These are phyloP conservation scores for Blennius ocellaris DNA, from an alignment of 2,113 vertebrate genomes.

Conservation along the genomic window DNA sequence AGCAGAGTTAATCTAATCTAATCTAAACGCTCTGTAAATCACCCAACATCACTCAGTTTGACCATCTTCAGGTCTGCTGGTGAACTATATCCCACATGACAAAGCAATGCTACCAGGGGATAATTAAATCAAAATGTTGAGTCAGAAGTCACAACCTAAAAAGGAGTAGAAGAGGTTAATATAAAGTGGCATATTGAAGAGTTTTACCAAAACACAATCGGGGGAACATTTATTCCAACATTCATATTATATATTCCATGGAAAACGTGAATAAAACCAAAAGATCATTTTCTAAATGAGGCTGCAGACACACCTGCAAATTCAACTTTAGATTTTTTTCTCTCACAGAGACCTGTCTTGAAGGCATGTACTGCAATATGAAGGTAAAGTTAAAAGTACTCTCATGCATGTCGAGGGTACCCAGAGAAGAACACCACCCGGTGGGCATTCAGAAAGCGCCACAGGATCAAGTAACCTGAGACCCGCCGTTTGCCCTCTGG, in stretches of 20 bases:
- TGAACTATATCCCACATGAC: not conserved
- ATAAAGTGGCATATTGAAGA: not conserved
- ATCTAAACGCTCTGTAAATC: conserved; percentile 7
- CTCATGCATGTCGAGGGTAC: not conserved
- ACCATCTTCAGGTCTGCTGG: not conserved
- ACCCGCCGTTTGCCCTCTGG: not conserved
- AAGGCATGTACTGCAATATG: not conserved
- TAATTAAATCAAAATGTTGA: not conserved
- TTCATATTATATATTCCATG: not conserved
- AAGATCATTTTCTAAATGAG: not conserved
- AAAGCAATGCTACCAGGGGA: not conserved
- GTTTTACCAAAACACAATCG: not conserved
- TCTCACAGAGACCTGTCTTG: not conserved
- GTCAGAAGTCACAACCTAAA: not conserved
- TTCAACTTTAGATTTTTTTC: not conserved
- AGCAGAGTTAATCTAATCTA: conserved; percentile 22
- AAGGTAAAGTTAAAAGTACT: not conserved
- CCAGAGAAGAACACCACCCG: not conserved
- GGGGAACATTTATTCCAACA: too few species aligned
- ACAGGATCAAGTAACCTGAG: not conserved
- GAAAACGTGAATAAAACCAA: not conserved
- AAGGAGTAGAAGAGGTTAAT: not conserved
- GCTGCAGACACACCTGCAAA: not conserved
- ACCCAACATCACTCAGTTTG: not conserved
- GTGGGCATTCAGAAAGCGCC: not conserved